These are phyloP conservation scores for Calliphora vicina DNA, from an alignment of 1,140 invertebrate species.

Conservation along the genomic window DNA sequence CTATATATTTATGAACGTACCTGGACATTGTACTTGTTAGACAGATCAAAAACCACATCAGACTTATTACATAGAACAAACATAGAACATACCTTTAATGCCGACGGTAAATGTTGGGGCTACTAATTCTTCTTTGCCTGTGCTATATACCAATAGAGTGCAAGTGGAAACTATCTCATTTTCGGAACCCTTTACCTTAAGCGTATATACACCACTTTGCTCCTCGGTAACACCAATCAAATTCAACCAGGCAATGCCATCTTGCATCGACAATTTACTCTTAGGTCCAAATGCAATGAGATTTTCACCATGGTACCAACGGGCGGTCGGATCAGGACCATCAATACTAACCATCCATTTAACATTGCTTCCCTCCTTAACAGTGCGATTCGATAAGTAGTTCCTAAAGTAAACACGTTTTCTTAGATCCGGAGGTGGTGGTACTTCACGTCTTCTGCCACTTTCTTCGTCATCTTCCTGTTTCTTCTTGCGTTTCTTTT, in stretches of 20 bases:
- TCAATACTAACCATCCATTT: constrained; percentile 80
- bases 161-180: constrained; percentile 60
- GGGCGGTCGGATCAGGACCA: constrained; percentile 74
- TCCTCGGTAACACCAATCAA: constrained; percentile 66
- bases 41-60: neutral
- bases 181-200: constrained; percentile 70
- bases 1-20: neutral
- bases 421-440: constrained; percentile 62
- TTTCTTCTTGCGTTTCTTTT: constrained; percentile 51
- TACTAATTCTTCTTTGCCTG: constrained; percentile 50
- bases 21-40: neutral
- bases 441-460: constrained; percentile 49
- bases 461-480: constrained; percentile 45
- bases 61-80: neutral
- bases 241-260: constrained; percentile 73
- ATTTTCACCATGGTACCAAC: constrained; percentile 74
- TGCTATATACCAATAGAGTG: constrained; percentile 57
- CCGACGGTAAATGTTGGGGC: constrained; percentile 57
- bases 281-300: constrained; percentile 62
- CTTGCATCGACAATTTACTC: constrained; percentile 65
- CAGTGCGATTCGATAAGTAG: constrained; percentile 72
- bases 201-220: constrained; percentile 71
- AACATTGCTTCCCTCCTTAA: constrained; percentile 70
- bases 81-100: constrained; percentile 57
- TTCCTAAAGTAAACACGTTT: constrained; percentile 77